Percentiles rank a stretch among this genome's conserved stretches.
Conservation (phyloP, 2,113 vertebrate species). For the Chrysochloris asiatica region DNA sequence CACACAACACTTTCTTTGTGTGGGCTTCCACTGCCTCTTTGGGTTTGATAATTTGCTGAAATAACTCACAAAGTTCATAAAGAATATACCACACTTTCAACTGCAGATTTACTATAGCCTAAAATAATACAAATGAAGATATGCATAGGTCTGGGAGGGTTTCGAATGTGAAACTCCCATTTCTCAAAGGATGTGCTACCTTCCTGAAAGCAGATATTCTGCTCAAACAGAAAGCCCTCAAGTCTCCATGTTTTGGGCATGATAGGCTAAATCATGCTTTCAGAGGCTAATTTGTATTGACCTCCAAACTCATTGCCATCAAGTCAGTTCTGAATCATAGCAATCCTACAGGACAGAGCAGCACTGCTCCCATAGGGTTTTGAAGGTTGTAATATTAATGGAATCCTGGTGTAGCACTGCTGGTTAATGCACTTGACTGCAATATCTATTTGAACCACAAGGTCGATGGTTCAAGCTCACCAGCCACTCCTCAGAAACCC, state of each 20-base stretch:
- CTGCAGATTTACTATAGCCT: not conserved
- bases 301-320: not conserved
- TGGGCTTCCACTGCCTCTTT: not conserved
- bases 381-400: too few relatives aligned
- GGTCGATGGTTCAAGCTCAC: too few relatives aligned
- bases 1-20: not conserved
- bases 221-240: not conserved
- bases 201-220: not conserved
- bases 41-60: not conserved
- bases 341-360: not conserved
- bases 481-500: too few relatives aligned
- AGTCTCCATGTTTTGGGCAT: not conserved
- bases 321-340: not conserved
- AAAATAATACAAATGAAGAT: not conserved
- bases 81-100: not conserved
- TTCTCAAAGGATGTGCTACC: not conserved
- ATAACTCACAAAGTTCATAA: not conserved
- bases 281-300: not conserved
- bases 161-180: not conserved
- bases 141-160: not conserved
- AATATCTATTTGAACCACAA: too few relatives aligned
- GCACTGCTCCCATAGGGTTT: not conserved
- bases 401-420: too few relatives aligned
- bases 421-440: too few relatives aligned
- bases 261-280: not conserved